These are phyloP conservation scores for Drosophila niveifrons DNA, from an alignment of 2,888 invertebrate species.

Conservation along the genomic window DNA sequence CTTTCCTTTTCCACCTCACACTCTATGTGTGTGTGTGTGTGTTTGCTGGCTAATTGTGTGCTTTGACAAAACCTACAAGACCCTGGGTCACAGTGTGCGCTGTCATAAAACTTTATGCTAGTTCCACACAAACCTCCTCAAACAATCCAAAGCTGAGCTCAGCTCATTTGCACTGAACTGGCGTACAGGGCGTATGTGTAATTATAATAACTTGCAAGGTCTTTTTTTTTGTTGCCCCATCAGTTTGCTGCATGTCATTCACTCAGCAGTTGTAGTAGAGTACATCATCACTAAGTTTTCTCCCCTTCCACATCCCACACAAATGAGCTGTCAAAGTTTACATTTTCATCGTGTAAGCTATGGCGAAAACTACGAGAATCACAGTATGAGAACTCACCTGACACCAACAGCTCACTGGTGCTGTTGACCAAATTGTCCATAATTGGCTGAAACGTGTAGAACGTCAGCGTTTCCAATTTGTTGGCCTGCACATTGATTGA, in stretches of 20 bases:
- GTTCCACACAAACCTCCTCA: constrained; percentile 1
- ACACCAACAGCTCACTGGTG: constrained; percentile 91
- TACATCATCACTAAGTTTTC: constrained; percentile 15
- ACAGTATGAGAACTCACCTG: constrained; percentile 87
- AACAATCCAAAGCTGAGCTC: constrained; percentile 27
- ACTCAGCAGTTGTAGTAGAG: constrained; percentile 1
- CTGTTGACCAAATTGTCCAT: constrained; percentile 91
- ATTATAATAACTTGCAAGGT: constrained; percentile 67
- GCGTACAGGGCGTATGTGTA: constrained; percentile 72
- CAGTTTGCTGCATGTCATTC: constrained; percentile 21
- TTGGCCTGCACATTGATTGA: constrained; percentile 92
- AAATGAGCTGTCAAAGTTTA: constrained; percentile 46
- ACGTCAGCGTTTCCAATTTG: constrained; percentile 91
- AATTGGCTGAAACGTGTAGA: constrained; percentile 90
- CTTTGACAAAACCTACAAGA: constrained; percentile 48
- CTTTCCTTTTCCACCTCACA: neutral
- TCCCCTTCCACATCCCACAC: neutral
- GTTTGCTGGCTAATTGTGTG: constrained; percentile 53
- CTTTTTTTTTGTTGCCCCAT: constrained; percentile 26
- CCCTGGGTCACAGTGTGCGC: constrained; percentile 32
- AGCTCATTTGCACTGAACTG: constrained; percentile 46
- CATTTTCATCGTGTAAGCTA: constrained; percentile 10
- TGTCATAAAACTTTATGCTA: constrained; percentile 66
- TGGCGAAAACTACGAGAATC: neutral
- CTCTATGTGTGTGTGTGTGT: neutral